Evolutionary conservation across 2,888 invertebrate species (phyloP), one percentile per base, ranked within the genome.

Genomic region (Sericinus montela): DNA sequence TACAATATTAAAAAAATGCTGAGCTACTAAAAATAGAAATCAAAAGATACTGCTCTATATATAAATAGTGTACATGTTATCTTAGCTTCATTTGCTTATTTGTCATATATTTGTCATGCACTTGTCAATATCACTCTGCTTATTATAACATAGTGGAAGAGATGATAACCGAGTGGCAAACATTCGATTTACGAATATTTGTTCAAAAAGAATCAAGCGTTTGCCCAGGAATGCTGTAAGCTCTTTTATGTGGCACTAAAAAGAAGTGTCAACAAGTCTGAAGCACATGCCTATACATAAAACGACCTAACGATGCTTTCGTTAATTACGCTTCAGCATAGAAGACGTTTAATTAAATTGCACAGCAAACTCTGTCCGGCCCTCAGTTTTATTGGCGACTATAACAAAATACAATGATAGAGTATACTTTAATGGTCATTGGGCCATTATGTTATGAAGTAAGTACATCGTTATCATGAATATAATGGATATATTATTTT

Each of bases 301-400:
- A 40, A 28, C 13, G 32, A 39, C 16, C 37, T 11, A 37, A 40
- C 39, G 28, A 34, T 35, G 16, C 34, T 32, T 15, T 34, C 45
- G 34, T 39, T 46, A 34, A 46, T 46, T 46, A 46, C 15, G 34
- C 39, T 40, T 34, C 28, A 34, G 16, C 25, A 40, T 25, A 9
- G 15, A 15, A 40, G 34, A 46, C 39, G 28, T 40, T 35, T 35
- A 46, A 40, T 46, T 46, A 40, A 46, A 46, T 46, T 34, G 40
- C 46, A 40, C 40, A 40, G 46, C 28, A 46, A 46, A 40, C 40
- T 15, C 10, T 25, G 46, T 34, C 25, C 39, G 25, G 28, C 28
- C 46, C 46, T 13, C 16, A 13, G 1, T 13, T 16, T 28, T 32
- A 11, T 32, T 11, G 28, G 14, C 28, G n/a, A 38, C 15, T 3